Base-by-base conservation (phyloP, 2,888 invertebrate genomes). In the Smittia aterrima region DNA sequence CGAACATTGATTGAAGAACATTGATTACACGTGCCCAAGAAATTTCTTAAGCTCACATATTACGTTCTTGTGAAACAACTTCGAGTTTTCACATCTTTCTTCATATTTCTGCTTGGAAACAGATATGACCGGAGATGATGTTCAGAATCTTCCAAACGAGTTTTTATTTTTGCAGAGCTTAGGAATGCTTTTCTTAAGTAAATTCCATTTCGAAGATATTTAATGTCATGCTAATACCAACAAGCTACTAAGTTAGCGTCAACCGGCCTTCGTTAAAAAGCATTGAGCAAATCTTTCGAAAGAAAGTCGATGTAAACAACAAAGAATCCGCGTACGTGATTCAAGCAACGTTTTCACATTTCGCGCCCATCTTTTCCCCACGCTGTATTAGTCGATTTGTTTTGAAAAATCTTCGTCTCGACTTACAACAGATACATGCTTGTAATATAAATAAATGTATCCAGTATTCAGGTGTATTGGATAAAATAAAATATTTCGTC, bases 361-460 rank as follows among this genome's bases (percentile, higher is more conserved):
- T 58, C 58, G 58, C 58, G 58, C 58, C 58, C 22, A 58, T 58
- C 58, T 20, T 58, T 11, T 2, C 22, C 1, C 58, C 1, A 47
- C 11, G 11, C 16, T 47, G 58, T 58, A 18, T 58, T 18, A 58
- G 58, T 58, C n/a, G 18, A 16, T 58, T 58, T 58, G 22, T 22
- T 58, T 66, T 66, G 25, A 27, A 66, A 58, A 66, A 11, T 66
- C 24, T n/a, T 13, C 16, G 66, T 25, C 25, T 3, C 58, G 58
- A 58, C 22, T 58, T 6, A 11, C n/a, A n/a, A n/a, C n/a, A n/a
- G n/a, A n/a, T n/a, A n/a, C 47, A 16, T 47, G 2, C n/a, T 13
- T 6, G 47, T n/a, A 47, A 11, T 47, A 11, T 16, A 47, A 16
- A n/a, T n/a, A 47, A 47, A 6, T 47, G 47, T 47, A 47, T 47